Evolutionary conservation across 2,113 vertebrate genomes (phyloP).

Genomic region (Macquaria ambigua): DNA sequence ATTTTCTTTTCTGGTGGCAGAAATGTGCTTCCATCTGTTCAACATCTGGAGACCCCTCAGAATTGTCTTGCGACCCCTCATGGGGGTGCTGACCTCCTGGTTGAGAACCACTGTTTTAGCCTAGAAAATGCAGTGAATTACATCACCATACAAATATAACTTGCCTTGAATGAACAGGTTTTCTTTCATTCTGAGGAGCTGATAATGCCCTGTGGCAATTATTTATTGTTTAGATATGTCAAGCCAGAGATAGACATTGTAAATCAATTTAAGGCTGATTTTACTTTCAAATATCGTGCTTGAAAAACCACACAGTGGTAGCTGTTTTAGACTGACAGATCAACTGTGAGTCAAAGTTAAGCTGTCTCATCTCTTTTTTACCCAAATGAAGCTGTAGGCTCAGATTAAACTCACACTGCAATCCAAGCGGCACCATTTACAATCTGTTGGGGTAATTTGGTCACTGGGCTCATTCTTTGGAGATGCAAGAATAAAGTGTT

Average conservation of each 20-base stretch:
- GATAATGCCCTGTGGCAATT: background rate
- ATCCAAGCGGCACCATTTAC: conserved; percentile 63
- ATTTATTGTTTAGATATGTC: background rate
- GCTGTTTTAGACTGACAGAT: conserved; percentile 50
- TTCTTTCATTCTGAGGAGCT: background rate
- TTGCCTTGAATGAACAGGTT: background rate
- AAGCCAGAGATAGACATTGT: background rate
- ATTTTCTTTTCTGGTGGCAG: background rate
- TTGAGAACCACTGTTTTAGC: background rate
- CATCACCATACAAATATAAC: background rate
- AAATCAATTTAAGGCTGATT: background rate
- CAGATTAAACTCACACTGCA: conserved; percentile 70
- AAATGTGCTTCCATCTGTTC: background rate
- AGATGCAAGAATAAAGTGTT: conserved; percentile 20
- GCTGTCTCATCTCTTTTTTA: conserved; percentile 58
- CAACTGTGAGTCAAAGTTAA: conserved; percentile 69
- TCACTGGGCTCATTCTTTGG: conserved; percentile 53
- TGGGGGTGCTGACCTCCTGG: too few relatives aligned
- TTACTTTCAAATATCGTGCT: conserved; percentile 12
- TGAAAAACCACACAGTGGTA: conserved; percentile 31
- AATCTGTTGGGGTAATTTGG: conserved; percentile 74
- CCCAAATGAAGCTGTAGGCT: conserved; percentile 64
- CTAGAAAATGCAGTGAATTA: background rate
- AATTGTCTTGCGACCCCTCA: background rate
- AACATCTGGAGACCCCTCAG: background rate